Conservation (phyloP, 2,888 invertebrate genomes). For the Pollenia griseotomentosa region DNA sequence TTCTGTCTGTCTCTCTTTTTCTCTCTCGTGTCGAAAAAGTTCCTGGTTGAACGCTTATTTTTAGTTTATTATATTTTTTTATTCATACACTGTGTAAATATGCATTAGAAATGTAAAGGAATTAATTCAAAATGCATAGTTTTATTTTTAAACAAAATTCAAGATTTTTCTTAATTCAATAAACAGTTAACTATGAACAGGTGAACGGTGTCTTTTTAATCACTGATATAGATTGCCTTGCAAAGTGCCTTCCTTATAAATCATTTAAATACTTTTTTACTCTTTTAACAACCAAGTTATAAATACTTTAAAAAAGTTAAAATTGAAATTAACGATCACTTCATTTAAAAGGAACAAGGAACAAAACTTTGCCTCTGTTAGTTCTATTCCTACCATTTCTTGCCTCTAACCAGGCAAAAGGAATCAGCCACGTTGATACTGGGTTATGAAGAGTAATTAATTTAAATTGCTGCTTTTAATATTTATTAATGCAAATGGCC, state of each 20-base stretch:
- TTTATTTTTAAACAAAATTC: not conserved
- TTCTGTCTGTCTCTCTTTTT: not conserved
- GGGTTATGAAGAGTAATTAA: constrained; percentile 36
- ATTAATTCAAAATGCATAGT: not conserved
- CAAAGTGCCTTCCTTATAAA: too few relatives aligned
- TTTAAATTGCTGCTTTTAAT: constrained; percentile 33
- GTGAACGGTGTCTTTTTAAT: too few relatives aligned
- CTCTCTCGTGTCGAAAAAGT: not conserved
- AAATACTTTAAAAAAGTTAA: constrained; percentile 42
- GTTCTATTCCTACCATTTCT: not conserved
- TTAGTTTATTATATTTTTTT: constrained; percentile 1
- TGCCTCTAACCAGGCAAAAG: not conserved
- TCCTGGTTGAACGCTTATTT: not conserved
- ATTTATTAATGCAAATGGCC: constrained; percentile 37
- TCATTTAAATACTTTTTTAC: too few relatives aligned
- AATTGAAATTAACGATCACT: constrained; percentile 56
- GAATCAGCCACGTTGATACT: not conserved
- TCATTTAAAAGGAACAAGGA: not conserved
- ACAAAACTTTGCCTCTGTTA: constrained; percentile 18
- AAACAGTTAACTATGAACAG: too few relatives aligned
- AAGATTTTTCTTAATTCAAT: too few relatives aligned
- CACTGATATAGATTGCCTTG: too few relatives aligned
- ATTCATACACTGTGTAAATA: too few relatives aligned
- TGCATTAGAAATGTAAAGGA: not conserved
- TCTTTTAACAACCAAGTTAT: constrained; percentile 15